A percentile compares a stretch with the other conserved stretches of the same genome.
Conservation (phyloP, 2,797 vertebrate species). For the Poecile montanus region DNA sequence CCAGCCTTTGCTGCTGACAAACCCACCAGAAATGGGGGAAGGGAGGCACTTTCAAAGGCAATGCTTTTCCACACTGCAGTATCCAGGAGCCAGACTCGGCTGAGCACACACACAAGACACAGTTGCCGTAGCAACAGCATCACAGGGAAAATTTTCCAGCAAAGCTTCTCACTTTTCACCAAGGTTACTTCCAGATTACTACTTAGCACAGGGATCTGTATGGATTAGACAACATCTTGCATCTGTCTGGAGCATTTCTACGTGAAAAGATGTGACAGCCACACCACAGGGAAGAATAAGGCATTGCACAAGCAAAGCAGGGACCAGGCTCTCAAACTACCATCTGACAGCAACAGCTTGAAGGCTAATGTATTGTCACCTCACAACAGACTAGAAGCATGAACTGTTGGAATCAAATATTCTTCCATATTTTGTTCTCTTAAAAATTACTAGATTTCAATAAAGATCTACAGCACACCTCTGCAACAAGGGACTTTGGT, state of each 20-base stretch:
- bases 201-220: neutral
- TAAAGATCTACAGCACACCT: neutral
- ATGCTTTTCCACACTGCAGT: slow-evolving; percentile 30
- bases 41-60: neutral
- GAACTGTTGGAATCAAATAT: neutral
- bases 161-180: slow-evolving; percentile 9
- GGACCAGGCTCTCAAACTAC: neutral
- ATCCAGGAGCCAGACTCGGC: neutral
- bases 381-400: neutral
- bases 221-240: slow-evolving; percentile 17
- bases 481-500: neutral
- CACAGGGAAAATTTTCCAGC: slow-evolving; percentile 12
- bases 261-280: neutral
- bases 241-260: neutral
- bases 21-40: neutral
- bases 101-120: neutral
- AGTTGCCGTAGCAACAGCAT: slow-evolving; percentile 66
- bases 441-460: neutral
- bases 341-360: slow-evolving; percentile 1
- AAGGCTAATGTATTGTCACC: neutral
- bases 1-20: neutral
- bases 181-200: slow-evolving; percentile 11
- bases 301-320: neutral
- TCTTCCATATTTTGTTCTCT: neutral
- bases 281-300: neutral